These are phyloP conservation scores for Aporrectodea caliginosa DNA, from an alignment of 1,140 invertebrate genomes.

Conservation along the genomic window DNA sequence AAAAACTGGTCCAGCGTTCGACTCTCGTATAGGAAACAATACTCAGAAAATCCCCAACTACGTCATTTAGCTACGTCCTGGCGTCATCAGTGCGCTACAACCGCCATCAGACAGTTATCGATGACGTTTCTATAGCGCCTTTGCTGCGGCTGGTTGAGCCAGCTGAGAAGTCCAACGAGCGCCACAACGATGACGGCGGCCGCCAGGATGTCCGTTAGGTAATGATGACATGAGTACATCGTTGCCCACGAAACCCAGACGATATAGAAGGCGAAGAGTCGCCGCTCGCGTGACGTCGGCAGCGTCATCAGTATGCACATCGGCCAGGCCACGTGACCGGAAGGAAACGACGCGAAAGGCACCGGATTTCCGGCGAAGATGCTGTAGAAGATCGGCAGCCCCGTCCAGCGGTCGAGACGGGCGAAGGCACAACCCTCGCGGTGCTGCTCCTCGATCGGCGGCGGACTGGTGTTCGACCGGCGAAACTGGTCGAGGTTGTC, in stretches of 20 bases:
- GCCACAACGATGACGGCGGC: conserved; percentile 16
- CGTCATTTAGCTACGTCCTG: not conserved
- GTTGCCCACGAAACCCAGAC: conserved; percentile 32
- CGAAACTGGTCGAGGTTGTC: not conserved
- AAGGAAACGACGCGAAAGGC: conserved; percentile 35
- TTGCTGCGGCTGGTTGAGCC: not conserved
- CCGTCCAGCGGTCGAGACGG: conserved; percentile 19
- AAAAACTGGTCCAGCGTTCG: too few relatives aligned
- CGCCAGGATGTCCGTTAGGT: conserved; percentile 27
- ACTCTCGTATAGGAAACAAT: too few relatives aligned
- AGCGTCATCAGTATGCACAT: conserved; percentile 15
- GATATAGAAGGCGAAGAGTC: conserved; percentile 25
- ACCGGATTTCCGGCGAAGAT: conserved; percentile 32
- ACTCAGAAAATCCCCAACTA: too few relatives aligned
- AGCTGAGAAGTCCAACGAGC: not conserved
- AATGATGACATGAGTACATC: conserved; percentile 34
- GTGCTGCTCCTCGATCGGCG: too few relatives aligned
- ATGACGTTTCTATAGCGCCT: not conserved
- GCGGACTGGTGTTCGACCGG: too few relatives aligned
- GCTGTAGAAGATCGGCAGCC: conserved; percentile 27
- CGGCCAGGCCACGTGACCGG: conserved; percentile 33
- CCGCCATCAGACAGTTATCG: not conserved
- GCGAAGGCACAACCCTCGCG: conserved; percentile 31
- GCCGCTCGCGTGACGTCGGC: not conserved
- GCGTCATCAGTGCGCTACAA: not conserved